phyloP scores from a whole-genome alignment of 2,797 vertebrate species.

The Echeneis naucrates region DNA sequence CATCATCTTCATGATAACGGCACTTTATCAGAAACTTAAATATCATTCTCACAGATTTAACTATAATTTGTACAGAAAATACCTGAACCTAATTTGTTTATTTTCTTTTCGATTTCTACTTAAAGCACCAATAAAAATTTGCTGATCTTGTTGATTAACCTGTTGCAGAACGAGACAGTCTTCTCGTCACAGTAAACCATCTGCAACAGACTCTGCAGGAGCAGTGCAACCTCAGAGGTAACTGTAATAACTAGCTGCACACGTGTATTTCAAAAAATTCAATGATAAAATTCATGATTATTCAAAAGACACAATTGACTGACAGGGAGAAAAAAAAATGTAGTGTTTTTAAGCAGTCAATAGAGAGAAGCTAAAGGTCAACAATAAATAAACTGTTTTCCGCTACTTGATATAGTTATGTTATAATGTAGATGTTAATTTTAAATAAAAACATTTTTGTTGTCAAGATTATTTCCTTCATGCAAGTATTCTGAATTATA shows the following conservation, averaged over 20 bases:
- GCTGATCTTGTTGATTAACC: background rate
- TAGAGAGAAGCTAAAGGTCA: no score
- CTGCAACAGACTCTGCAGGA: slow-evolving; percentile 90
- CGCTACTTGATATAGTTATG: background rate
- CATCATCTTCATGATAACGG: background rate
- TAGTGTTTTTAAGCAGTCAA: no score
- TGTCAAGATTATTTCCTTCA: no score
- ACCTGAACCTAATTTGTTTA: no score
- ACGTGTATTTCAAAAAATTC: background rate
- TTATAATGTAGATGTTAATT: background rate
- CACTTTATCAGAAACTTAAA: background rate
- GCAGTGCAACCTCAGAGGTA: slow-evolving; percentile 92
- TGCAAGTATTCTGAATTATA: no score
- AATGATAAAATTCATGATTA: background rate
- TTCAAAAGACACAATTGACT: background rate
- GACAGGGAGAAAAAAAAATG: background rate
- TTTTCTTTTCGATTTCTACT: no score
- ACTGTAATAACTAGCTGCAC: background rate
- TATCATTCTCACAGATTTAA: background rate
- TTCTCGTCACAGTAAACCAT: slow-evolving; percentile 85
- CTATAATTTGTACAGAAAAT: background rate
- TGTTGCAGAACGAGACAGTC: slow-evolving; percentile 86
- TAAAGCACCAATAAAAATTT: background rate
- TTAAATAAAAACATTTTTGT: no score
- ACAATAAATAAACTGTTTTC: background rate